Base-by-base conservation (phyloP, 1,140 invertebrate genomes). In the Neodiprion virginianus region DNA sequence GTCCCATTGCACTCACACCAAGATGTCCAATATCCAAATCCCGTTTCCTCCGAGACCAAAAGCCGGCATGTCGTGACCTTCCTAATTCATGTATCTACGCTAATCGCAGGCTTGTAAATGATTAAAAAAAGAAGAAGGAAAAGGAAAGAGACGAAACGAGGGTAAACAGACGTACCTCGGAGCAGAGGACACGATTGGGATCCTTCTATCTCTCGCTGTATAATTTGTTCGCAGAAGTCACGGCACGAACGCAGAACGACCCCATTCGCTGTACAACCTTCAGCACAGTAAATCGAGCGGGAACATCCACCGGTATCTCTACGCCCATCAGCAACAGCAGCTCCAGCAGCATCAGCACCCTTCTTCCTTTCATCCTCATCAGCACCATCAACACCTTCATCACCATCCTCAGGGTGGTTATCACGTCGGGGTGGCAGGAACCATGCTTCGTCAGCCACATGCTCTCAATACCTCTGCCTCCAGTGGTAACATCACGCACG, bases 401-500 rank as follows among this genome's bases (percentile, higher is more conserved):
- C 73, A 74, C 82, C 78, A 85, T 76, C 80, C 85, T 79, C 82
- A 84, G 48, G 71, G 23, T 77, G 75, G 83, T 68, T 76, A 81
- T 80, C 84, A 87, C 85, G 79, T 89, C 79, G 78, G 88, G 77
- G 79, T 87, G 75, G 86, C 85, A 79, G 71, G 76, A 76, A 79
- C 87, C 77, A 85, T 81, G 79, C 84, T 82, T 75, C 80, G 80
- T 77, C 83, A 80, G 67, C 78, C 86, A 28, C 85, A 89, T 76
- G 82, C 83, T 21, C 82, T 92, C 8, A 90, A 93, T 78, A 92
- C 89, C 77, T 92, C 91, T 48, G 89, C 91, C 10, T 93, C 92
- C 40, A 92, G 91, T 80, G 91, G 91, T 61, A 93, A 92, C 73
- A 92, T 93, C 83, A 87, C 93, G 75, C 92, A 93, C 81, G 93